These are phyloP conservation scores for Neoarius graeffei DNA, from an alignment of 2,113 vertebrate genomes.

Conservation along the genomic window DNA sequence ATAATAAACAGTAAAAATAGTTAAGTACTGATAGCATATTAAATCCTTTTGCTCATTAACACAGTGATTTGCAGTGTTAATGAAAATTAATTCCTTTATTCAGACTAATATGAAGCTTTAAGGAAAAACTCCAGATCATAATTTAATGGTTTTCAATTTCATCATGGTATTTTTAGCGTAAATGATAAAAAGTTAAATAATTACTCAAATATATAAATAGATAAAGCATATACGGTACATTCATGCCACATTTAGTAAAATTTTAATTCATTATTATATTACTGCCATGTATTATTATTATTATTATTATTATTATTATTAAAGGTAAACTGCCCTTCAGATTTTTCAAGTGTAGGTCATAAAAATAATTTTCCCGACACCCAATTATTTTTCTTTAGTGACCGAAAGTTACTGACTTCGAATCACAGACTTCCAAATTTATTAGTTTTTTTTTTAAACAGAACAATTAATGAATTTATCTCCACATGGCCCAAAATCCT, in stretches of 20 bases:
- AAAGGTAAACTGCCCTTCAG: too few species aligned
- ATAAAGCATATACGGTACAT: background rate
- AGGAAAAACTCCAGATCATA: background rate
- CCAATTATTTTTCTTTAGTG: too few species aligned
- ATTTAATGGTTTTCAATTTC: background rate
- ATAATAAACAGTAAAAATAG: background rate
- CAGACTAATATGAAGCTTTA: background rate
- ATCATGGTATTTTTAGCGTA: background rate
- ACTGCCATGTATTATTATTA: too few species aligned
- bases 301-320: too few species aligned
- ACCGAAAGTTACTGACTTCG: too few species aligned
- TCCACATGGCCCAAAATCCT: too few species aligned
- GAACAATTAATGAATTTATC: too few species aligned
- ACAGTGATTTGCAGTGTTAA: background rate
- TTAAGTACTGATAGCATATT: background rate
- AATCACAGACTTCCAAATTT: too few species aligned
- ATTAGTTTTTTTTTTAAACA: too few species aligned
- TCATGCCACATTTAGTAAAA: background rate
- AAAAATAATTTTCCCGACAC: too few species aligned
- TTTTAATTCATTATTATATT: background rate
- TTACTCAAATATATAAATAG: background rate
- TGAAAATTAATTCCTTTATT: background rate
- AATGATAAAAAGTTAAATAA: background rate
- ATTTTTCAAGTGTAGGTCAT: too few species aligned
- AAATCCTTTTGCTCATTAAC: background rate